Evolutionary conservation across 1,140 invertebrate species (phyloP).

Genomic region (Tenebrio molitor): DNA sequence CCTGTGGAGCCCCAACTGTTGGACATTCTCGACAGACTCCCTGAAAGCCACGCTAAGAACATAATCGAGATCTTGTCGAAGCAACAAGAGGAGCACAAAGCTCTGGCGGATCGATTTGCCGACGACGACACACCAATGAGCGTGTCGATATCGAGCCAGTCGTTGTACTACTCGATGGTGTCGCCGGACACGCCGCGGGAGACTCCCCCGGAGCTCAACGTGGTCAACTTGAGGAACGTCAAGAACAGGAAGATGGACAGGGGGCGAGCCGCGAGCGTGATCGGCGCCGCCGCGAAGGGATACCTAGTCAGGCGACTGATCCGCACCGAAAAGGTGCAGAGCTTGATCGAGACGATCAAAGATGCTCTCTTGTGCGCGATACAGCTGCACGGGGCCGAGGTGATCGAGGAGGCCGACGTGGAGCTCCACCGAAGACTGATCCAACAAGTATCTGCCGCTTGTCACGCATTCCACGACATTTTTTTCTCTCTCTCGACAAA

Average conservation of each 20-base stretch:
- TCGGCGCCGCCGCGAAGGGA: conserved; percentile 83
- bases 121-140: conserved; percentile 1
- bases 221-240: conserved; percentile 7
- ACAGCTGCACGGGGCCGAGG: conserved; percentile 78
- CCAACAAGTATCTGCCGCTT: conserved; percentile 76
- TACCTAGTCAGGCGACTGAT: conserved; percentile 85
- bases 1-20: conserved; percentile 51
- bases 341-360: conserved; percentile 84
- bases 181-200: not conserved
- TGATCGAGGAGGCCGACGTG: conserved; percentile 74
- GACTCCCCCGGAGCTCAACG: not conserved
- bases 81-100: conserved; percentile 56
- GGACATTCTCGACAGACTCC: conserved; percentile 59
- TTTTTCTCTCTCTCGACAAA: conserved; percentile 69
- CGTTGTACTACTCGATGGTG: conserved; percentile 26
- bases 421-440: conserved; percentile 74
- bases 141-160: conserved; percentile 35
- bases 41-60: conserved; percentile 63
- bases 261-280: conserved; percentile 74
- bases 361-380: conserved; percentile 83
- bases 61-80: conserved; percentile 65
- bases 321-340: conserved; percentile 83
- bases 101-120: not conserved
- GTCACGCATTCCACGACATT: conserved; percentile 74
- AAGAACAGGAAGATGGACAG: conserved; percentile 56